Base-by-base conservation (phyloP, 92 coral and sea anemone genomes). In the Paramuricea clavata region DNA sequence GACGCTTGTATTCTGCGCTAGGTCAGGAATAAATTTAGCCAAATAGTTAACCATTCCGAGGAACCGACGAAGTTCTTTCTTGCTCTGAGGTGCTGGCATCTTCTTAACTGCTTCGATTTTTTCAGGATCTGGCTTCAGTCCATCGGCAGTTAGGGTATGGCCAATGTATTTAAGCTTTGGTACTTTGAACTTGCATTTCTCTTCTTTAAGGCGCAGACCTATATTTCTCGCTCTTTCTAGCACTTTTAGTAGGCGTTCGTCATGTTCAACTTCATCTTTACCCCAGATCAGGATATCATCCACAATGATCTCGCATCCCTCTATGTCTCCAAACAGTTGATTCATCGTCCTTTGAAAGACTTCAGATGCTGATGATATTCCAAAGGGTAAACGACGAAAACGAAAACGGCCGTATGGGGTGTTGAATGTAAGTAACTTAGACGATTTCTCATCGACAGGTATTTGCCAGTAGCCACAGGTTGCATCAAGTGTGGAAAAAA, bases 221-320 rank as follows among this genome's bases (percentile, higher is more conserved):
- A 67, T 6, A 1, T 67, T 81, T 64, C 52, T 75, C 6, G 73
- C 73, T 67, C 73, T 67, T 27, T 67, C 41, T 67, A 67, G 19
- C 41, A 67, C 73, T 31, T 30, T 31, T 5, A 67, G 17, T 27
- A 67, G 17, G 10, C 41, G 36, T 15, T 67, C 39, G 19, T 67
- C 41, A 34, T 67, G 73, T 13, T 67, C 69, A 10, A 2, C 69
- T 9, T 23, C 69, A 19, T 19, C 1, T 23, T 17, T 23, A 61
- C 69, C 69, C 69, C 69, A 61, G 27, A 61, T 23, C 30, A 61
- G 31, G 27, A 61, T 7, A 23, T 61, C 26, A 16, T 57, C 65
- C 65, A 57, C n/a, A 57, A 57, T 57, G 6, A 57, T 57, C 12
- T 57, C 65, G n/a, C 65, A 57, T 5, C 65, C 65, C n/a, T 57